Evolutionary conservation across 2,113 vertebrate genomes (phyloP).

Genomic region (Setophaga kirtlandii): DNA sequence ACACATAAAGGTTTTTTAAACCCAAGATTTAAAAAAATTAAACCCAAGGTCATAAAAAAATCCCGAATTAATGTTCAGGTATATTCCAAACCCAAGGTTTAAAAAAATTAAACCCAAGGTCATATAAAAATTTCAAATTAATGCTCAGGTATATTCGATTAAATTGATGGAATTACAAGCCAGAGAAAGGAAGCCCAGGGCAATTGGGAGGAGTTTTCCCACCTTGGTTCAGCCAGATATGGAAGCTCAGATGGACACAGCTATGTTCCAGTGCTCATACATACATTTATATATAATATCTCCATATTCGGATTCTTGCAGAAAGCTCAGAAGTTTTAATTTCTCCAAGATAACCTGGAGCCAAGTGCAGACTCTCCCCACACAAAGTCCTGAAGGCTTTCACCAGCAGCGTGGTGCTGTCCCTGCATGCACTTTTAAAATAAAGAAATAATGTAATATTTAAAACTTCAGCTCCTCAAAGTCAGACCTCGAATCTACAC

Average conservation of each 20-base stretch:
- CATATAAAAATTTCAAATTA: accelerated
- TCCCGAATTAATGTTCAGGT: accelerated
- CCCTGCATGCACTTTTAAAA: neutral
- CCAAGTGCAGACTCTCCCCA: neutral
- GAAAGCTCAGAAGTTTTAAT: neutral
- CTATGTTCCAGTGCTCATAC: accelerated
- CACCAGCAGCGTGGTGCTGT: neutral
- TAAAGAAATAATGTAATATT: neutral
- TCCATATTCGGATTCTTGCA: too few relatives aligned
- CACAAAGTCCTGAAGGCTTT: neutral
- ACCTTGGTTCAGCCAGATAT: too few relatives aligned
- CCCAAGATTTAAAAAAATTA: neutral
- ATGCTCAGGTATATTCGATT: accelerated
- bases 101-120: neutral
- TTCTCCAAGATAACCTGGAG: neutral
- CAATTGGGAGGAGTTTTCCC: neutral
- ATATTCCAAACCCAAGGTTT: neutral
- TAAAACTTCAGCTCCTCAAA: neutral
- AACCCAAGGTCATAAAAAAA: neutral
- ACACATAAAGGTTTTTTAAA: neutral
- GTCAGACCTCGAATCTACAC: neutral
- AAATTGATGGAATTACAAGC: neutral
- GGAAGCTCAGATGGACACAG: neutral
- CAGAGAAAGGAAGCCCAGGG: neutral
- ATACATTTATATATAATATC: neutral